Evolutionary conservation across 92 coral and sea anemone genomes (phyloP).

Genomic region (Umimayanthus chanpuru): DNA sequence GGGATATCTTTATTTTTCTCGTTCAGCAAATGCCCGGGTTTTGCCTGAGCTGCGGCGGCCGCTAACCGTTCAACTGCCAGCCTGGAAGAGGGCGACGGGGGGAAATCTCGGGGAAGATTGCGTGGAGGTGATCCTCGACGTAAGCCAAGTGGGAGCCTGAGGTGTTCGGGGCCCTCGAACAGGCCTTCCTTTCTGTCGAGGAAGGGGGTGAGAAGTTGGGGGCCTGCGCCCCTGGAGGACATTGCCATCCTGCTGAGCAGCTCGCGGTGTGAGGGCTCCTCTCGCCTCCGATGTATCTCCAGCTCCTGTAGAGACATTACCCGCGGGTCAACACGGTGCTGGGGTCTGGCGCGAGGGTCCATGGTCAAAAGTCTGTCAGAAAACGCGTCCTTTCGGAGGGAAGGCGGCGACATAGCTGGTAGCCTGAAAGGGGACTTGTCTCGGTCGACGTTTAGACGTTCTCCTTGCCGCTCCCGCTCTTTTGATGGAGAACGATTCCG

Average conservation of each 20-base stretch:
- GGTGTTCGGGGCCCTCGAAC: conserved; percentile 56
- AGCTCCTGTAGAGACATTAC: conserved; percentile 73
- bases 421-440: conserved; percentile 49
- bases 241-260: conserved; percentile 88
- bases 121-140: conserved; percentile 70
- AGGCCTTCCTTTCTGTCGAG: conserved; percentile 66
- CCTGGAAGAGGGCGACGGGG: conserved; percentile 71
- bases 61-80: conserved; percentile 89
- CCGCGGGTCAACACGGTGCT: conserved; percentile 73
- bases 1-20: conserved; percentile 68
- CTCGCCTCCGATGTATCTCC: conserved; percentile 77
- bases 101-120: conserved; percentile 67
- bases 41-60: conserved; percentile 79
- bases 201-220: conserved; percentile 37
- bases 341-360: conserved; percentile 51
- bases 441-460: conserved; percentile 25
- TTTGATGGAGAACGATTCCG: conserved; percentile 34
- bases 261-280: conserved; percentile 82
- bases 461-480: conserved; percentile 31
- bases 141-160: conserved; percentile 60
- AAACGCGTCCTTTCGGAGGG: conserved; percentile 65
- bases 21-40: conserved; percentile 51
- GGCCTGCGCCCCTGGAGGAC: conserved; percentile 45
- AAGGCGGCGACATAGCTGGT: conserved; percentile 72
- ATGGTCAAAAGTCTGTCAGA: conserved; percentile 56